These are phyloP conservation scores for Schizopygopsis malacanthus DNA, from an alignment of 2,797 vertebrate genomes.

Conservation along the genomic window DNA sequence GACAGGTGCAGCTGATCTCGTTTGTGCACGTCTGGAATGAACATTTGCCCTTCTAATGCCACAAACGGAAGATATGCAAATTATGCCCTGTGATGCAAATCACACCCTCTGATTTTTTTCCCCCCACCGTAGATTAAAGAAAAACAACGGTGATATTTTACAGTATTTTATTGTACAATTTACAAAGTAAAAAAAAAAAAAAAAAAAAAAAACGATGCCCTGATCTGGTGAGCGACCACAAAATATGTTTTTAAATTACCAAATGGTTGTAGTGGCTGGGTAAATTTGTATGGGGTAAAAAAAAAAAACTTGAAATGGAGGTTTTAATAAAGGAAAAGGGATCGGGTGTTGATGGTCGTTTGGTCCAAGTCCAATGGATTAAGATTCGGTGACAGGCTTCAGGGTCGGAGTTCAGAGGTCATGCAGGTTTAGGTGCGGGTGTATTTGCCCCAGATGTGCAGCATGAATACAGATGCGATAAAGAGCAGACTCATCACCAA, in stretches of 20 bases:
- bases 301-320: constrained; percentile 44
- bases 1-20: constrained; percentile 17
- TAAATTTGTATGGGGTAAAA: constrained; percentile 8
- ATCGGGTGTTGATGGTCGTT: constrained; percentile 72
- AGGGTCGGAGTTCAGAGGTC: constrained; percentile 56
- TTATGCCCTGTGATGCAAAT: constrained; percentile 35
- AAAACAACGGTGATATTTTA: constrained; percentile 14
- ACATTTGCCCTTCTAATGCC: constrained; percentile 44
- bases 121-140: neutral
- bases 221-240: constrained; percentile 46
- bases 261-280: constrained; percentile 44
- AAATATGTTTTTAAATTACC: constrained; percentile 52
- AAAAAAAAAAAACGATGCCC: neutral
- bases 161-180: constrained; percentile 80
- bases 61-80: constrained; percentile 46
- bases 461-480: constrained; percentile 99
- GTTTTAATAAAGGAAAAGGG: constrained; percentile 14
- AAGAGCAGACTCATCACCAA: constrained; percentile 99
- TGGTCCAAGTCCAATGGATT: constrained; percentile 89
- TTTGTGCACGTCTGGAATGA: constrained; percentile 24
- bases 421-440: constrained; percentile 89
- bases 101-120: constrained; percentile 14
- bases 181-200: constrained; percentile 66
- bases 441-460: constrained; percentile 99
- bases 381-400: constrained; percentile 70